Evolutionary conservation across 1,140 invertebrate genomes (phyloP).

Genomic region (Panulirus ornatus): DNA sequence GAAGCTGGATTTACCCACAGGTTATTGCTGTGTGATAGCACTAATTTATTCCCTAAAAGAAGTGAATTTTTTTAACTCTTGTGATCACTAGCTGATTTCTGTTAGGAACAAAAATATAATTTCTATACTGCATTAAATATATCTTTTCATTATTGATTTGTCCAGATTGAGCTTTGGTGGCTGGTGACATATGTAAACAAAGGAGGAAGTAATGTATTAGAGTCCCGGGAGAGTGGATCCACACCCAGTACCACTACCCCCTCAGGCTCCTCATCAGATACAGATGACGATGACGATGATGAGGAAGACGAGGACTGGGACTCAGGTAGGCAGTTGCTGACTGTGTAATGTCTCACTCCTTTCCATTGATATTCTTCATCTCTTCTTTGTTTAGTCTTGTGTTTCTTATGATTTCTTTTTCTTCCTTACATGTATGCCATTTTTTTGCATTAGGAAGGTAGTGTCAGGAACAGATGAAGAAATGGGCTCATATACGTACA

Average conservation of each 20-base stretch:
- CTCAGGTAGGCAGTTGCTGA: constrained; percentile 61
- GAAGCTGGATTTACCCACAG: too few species aligned
- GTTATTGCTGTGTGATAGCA: too few species aligned
- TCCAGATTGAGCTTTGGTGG: constrained; percentile 70
- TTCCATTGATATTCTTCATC: background rate
- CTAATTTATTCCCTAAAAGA: too few species aligned
- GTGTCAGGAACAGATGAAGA: too few species aligned
- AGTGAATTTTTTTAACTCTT: too few species aligned
- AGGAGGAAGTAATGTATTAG: constrained; percentile 48
- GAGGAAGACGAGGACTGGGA: constrained; percentile 75
- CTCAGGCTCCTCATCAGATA: constrained; percentile 62
- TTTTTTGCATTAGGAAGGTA: too few species aligned
- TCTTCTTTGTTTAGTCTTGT: background rate
- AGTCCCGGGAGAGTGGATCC: constrained; percentile 64
- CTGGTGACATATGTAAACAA: constrained; percentile 64
- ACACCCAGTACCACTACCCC: constrained; percentile 68
- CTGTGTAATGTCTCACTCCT: background rate
- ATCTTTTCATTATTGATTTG: too few species aligned
- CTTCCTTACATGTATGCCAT: background rate
- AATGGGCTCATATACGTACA: too few species aligned
- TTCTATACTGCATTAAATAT: too few species aligned
- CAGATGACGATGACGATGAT: constrained; percentile 68
- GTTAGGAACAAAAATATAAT: too few species aligned
- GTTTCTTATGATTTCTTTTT: background rate
- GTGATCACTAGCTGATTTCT: too few species aligned